Conservation (phyloP, 2,113 vertebrate species). For the Plotosus lineatus region DNA sequence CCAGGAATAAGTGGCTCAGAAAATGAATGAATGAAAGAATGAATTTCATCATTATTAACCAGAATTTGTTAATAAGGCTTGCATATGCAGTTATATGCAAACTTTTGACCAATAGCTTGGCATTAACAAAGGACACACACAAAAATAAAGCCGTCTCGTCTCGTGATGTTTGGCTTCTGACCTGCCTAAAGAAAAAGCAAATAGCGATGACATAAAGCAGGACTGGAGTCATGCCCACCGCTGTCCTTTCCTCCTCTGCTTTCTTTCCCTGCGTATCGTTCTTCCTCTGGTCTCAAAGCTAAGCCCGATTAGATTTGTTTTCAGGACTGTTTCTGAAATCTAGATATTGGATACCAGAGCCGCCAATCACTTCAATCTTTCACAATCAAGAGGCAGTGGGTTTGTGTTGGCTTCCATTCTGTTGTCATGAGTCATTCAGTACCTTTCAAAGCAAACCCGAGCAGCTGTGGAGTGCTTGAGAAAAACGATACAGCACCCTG, state of each 20-base stretch:
- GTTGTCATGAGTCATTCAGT: constrained; percentile 19
- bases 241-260: neutral
- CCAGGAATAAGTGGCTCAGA: too few species aligned
- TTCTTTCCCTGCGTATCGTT: neutral
- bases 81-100: too few species aligned
- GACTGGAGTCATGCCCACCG: neutral
- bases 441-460: constrained; percentile 7
- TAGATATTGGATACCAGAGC: neutral
- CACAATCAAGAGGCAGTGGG: neutral
- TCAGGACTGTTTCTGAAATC: constrained; percentile 4
- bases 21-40: too few species aligned
- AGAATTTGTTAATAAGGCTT: too few species aligned
- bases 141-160: neutral
- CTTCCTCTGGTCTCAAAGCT: constrained; percentile 3
- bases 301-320: constrained; percentile 4
- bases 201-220: neutral
- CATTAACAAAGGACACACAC: neutral
- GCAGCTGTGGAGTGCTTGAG: neutral
- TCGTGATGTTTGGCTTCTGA: neutral
- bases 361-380: neutral
- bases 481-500: neutral
- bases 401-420: constrained; percentile 13
- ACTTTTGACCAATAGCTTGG: too few species aligned
- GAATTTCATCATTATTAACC: too few species aligned
- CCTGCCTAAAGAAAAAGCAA: neutral